Conservation (phyloP, 37 sponge, comb jelly and placozoan genomes). For the Cladorhizidae sp. region DNA sequence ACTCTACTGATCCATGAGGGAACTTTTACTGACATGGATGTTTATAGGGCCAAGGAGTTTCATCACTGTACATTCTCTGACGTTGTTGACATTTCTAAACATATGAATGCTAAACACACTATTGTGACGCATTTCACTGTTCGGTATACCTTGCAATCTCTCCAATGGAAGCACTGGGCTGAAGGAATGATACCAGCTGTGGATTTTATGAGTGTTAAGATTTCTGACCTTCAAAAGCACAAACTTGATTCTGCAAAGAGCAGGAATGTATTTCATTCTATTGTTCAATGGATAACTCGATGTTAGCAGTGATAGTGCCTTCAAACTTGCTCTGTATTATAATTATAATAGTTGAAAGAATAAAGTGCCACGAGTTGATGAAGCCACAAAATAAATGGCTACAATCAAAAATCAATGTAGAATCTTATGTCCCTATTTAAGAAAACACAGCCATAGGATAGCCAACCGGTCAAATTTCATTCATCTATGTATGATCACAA, state of each 20-base stretch:
- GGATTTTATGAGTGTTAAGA: constrained; percentile 60
- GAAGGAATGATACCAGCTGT: constrained; percentile 51
- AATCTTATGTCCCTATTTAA: too few relatives aligned
- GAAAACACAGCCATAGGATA: too few relatives aligned
- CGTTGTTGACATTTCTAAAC: constrained; percentile 65
- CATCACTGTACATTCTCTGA: constrained; percentile 83
- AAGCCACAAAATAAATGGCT: too few relatives aligned
- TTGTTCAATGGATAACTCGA: background rate
- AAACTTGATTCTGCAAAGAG: background rate
- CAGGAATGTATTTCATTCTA: constrained; percentile 29
- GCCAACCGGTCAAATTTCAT: too few relatives aligned
- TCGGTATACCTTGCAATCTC: constrained; percentile 43
- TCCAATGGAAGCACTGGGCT: background rate
- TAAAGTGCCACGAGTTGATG: too few relatives aligned
- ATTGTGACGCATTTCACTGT: constrained; percentile 93
- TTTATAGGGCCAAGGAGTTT: constrained; percentile 55
- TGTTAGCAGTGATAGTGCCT: too few relatives aligned
- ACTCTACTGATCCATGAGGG: constrained; percentile 94
- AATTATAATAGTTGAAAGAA: too few relatives aligned
- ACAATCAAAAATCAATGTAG: too few relatives aligned
- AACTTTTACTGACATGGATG: constrained; percentile 57
- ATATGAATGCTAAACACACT: constrained; percentile 82
- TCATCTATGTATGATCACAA: too few relatives aligned
- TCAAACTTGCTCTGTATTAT: too few relatives aligned
- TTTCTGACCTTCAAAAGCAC: constrained; percentile 37